Base-by-base conservation (phyloP, 1,140 invertebrate species). In the Drosophila trapezifrons region DNA sequence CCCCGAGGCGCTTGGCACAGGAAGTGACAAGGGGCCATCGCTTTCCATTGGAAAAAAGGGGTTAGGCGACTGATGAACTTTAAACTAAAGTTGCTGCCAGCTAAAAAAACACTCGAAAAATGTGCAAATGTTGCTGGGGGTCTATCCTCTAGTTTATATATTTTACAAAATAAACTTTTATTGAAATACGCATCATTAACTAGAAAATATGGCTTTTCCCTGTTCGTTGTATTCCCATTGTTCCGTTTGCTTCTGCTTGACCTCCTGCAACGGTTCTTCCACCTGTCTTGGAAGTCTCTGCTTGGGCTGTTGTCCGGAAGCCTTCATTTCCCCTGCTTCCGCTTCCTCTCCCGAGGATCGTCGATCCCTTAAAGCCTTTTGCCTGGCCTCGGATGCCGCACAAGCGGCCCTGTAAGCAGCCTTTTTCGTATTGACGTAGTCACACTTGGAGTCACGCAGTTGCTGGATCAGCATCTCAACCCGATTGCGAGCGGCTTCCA, bases 341-440 rank as follows among this genome's bases (percentile, higher is more conserved):
- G 29, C 13, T 13, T 25, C 17, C 9, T 17, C 3, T 0, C 8
- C 15, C 15, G 0, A 9, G 6, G 20, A 40, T 22, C 81, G 29
- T 37, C 54, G 56, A 38, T 81, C 74, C 6, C 74, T 69, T 4
- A 40, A 32, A 1, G 72, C 83, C 45, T 83, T 86, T 6, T 67
- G 45, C 9, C 62, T 45, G 0, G 95, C 95, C 22, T 95, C 94
- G 5, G 93, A 92, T 0, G 95, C 95, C 0, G 95, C 93, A 62
- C 93, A 93, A 35, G 93, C 93, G 0, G 95, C 95, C 64, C 93
- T 93, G 38, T 93, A 93, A 0, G 94, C 95, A 0, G 94, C 93
- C 54, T 94, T 93, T 72, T 94, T 95, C 0, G 95, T 95, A 25
- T 94, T 94, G 0, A 92, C 78, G 42, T 95, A 93, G 65, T 95